Evolutionary conservation across 2,797 vertebrate species (phyloP), one percentile per base, ranked within the genome.

Genomic region (Typhlichthys eigenmanni): DNA sequence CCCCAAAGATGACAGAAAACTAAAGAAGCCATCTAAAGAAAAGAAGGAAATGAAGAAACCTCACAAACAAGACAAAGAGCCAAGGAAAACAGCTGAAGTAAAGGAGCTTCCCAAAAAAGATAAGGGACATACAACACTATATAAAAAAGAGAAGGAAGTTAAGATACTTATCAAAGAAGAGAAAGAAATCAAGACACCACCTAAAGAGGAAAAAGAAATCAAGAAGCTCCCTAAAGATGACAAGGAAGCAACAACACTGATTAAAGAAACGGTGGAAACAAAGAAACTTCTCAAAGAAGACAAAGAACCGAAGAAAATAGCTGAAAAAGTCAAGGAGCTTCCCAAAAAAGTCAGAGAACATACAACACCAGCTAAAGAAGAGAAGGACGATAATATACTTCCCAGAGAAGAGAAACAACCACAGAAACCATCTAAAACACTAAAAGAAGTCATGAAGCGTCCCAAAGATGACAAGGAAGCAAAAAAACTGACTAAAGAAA

Each of bases 231-330:
- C 52, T 13, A 55, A 38, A 38, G 34, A 38, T 24, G 62, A 71
- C 47, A 73, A 52, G 6, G 64, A 68, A 55, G 24, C 24, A 24
- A 24, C 24, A 24, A 24, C 24, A 24, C 24, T 4, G 24, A 24
- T 24, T 13, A 47, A 13, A n/a, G 19, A 32, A 34, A 24, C 32
- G 14, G 14, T 32, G 9, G 59, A 60, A 14, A 1, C 12, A 16
- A 34, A 50, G 10, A 52, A 51, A 32, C 59, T 10, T 16, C 6
- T 11, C 17, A 17, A 51, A 53, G 50, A 62, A 14, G 38, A 53
- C 12, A 62, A 62, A 10, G 16, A 16, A 17, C 4, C 8, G 3
- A 51, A 51, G 50, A n/a, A 38, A 38, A 29, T 13, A n/a, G 9
- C 12, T 24, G 38, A 55, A 24, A 24, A 24, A 38, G 11, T 45